Base-by-base conservation (phyloP, 2,888 invertebrate genomes). In the Catocala nupta region DNA sequence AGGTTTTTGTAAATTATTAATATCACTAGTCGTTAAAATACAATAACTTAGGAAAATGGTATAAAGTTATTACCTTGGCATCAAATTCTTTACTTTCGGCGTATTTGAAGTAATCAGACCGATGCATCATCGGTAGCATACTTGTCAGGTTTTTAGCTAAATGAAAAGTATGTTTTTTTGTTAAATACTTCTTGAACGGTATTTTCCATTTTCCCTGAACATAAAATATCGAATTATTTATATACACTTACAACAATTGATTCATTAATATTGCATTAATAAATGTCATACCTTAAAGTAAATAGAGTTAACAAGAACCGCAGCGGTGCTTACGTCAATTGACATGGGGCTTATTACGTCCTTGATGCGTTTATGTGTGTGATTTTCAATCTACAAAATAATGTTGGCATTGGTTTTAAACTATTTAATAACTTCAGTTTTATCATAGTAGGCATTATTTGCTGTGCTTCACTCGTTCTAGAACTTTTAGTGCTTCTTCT, bases 291-390 rank as follows among this genome's bases (percentile, higher is more conserved):
- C 95, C 92, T 98, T 98, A 90, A 98, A 98, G 84, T 98, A 98
- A 50, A 98, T 95, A 0, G 98, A 98, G 85, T 98, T 98, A 0
- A 97, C 96, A 7, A 98, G 94, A 1, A 98, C 95, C 68, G 97
- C 90, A 48, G 95, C 92, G 0, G 97, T 97, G 0, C 81, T 67
- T 0, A 8, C 44, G 75, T 87, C 77, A 1, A 98, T 80, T 66
- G 91, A 85, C 25, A 87, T 91, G 0, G 96, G 55, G 0, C 90
- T 79, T 48, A 99, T 91, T 10, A 99, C 93, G 73, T 92, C 77
- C 68, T 92, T 90, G 63, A 93, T 93, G 59, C 85, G 88, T 42
- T 91, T 70, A 68, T 92, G 92, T 2, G 93, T 93, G 63, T 92
- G 82, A 0, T 86, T 81, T 84, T 92, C 93, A 48, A 94, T 92